phyloP scores from a whole-genome alignment of 1,140 invertebrate species.

The Rhyzopertha dominica region DNA sequence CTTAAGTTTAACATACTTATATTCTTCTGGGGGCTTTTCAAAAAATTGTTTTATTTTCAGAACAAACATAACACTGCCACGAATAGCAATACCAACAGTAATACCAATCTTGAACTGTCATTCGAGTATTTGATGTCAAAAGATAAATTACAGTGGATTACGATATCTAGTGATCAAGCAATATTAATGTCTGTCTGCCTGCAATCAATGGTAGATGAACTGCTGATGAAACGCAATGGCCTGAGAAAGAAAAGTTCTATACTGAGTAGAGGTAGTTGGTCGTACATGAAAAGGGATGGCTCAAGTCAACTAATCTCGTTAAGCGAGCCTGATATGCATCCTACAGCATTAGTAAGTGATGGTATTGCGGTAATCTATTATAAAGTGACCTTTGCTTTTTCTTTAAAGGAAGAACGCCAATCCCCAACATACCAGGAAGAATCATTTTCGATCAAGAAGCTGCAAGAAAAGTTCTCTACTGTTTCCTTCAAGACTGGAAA shows the following conservation, averaged over 20 bases:
- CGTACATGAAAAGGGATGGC: constrained; percentile 52
- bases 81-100: constrained; percentile 35
- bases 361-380: too few relatives aligned
- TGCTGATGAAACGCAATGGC: constrained; percentile 75
- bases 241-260: constrained; percentile 35
- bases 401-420: constrained; percentile 2
- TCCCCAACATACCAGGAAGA: constrained; percentile 28
- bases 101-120: constrained; percentile 67
- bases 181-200: constrained; percentile 93
- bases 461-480: constrained; percentile 55
- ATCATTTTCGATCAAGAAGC: constrained; percentile 52
- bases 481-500: constrained; percentile 58
- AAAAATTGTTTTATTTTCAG: constrained; percentile 26
- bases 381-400: constrained; percentile 6
- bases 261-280: constrained; percentile 41
- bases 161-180: constrained; percentile 81
- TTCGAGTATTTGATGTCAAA: constrained; percentile 95
- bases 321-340: constrained; percentile 41
- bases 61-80: constrained; percentile 35
- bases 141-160: constrained; percentile 89
- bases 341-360: too few relatives aligned
- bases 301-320: constrained; percentile 49
- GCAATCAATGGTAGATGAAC: constrained; percentile 91
- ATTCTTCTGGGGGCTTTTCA: too few relatives aligned
- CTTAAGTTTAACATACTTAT: too few relatives aligned